Percentiles rank a stretch among this genome's conserved stretches.
These are phyloP conservation scores for Heterochromis multidens DNA, from an alignment of 2,113 vertebrate species.

Conservation along the genomic window DNA sequence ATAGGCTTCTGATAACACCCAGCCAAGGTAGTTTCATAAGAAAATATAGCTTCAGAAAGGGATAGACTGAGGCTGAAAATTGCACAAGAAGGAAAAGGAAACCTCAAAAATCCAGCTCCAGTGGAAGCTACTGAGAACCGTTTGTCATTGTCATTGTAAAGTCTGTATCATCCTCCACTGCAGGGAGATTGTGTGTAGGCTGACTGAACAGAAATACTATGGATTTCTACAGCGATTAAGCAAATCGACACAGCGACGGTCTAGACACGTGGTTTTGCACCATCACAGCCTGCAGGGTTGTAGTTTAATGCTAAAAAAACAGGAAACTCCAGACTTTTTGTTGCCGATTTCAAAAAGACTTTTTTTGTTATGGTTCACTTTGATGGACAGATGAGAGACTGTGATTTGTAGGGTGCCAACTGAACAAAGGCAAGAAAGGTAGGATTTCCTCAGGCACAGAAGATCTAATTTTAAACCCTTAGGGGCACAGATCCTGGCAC, in stretches of 20 bases:
- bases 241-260: constrained; percentile 4
- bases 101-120: background rate
- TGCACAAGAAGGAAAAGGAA: background rate
- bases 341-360: background rate
- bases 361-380: background rate
- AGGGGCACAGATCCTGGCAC: constrained; percentile 6
- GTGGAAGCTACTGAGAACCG: constrained; percentile 13
- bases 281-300: background rate
- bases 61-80: background rate
- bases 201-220: constrained; percentile 40
- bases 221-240: constrained; percentile 46
- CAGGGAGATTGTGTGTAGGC: constrained; percentile 33
- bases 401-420: constrained; percentile 1
- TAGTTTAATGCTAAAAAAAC: background rate
- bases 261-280: background rate
- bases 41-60: background rate
- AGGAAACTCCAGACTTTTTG: background rate
- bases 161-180: constrained; percentile 43
- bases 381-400: constrained; percentile 4
- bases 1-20: background rate
- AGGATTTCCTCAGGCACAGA: constrained; percentile 18
- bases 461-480: constrained; percentile 25
- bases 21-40: background rate
- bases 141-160: constrained; percentile 40
- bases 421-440: constrained; percentile 2